Evolutionary conservation across 2,797 vertebrate species (phyloP).

Genomic region (Sparidentex hasta): DNA sequence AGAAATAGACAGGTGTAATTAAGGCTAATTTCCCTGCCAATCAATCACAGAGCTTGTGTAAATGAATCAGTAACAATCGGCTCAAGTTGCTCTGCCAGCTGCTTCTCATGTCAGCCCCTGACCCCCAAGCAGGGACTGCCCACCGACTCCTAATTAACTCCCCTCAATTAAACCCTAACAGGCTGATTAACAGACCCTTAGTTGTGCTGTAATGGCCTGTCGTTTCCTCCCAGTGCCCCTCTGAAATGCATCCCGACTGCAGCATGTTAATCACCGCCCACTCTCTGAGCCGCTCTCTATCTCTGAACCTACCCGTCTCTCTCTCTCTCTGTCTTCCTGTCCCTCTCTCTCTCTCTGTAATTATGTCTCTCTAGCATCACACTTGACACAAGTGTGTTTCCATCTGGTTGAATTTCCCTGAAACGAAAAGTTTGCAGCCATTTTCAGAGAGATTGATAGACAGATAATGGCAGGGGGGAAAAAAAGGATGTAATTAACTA

Average conservation of each 20-base stretch:
- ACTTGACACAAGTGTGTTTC: slow-evolving; percentile 41
- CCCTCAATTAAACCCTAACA: slow-evolving; percentile 88
- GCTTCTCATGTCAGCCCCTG: slow-evolving; percentile 71
- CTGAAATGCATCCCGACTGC: slow-evolving; percentile 77
- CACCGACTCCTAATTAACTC: slow-evolving; percentile 84
- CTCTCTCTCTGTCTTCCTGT: slow-evolving; percentile 6
- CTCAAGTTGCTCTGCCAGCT: slow-evolving; percentile 79
- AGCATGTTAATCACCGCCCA: slow-evolving; percentile 73
- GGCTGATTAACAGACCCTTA: slow-evolving; percentile 86
- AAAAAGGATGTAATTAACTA: not conserved
- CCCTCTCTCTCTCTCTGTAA: not conserved
- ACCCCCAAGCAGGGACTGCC: slow-evolving; percentile 68
- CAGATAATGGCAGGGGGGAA: not conserved
- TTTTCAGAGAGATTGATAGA: slow-evolving; percentile 18
- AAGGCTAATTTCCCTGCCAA: slow-evolving; percentile 80
- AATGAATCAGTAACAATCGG: slow-evolving; percentile 78
- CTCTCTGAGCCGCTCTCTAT: slow-evolving; percentile 20
- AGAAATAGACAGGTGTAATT: slow-evolving; percentile 81
- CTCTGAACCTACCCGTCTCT: not conserved
- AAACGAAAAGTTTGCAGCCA: slow-evolving; percentile 13
- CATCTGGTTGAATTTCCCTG: slow-evolving; percentile 23
- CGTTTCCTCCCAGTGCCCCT: slow-evolving; percentile 80
- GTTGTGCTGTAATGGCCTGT: slow-evolving; percentile 81
- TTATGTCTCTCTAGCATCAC: slow-evolving; percentile 8
- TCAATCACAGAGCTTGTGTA: slow-evolving; percentile 79